These are phyloP conservation scores for Calliopsis andreniformis DNA, from an alignment of 1,140 invertebrate genomes.

Conservation along the genomic window DNA sequence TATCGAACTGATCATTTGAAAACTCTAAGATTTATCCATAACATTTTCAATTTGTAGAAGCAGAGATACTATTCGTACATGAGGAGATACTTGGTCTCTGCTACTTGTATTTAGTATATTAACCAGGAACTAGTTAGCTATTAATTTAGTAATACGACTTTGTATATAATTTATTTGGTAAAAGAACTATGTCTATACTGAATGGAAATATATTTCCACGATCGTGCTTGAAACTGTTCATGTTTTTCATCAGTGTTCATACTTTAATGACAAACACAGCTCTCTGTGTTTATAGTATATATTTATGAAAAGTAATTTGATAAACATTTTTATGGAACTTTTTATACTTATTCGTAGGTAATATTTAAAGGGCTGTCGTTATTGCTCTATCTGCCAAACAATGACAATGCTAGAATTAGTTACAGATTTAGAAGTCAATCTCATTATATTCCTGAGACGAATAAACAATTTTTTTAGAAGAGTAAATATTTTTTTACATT, in stretches of 20 bases:
- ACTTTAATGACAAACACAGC: constrained; percentile 28
- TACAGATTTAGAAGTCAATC: constrained; percentile 44
- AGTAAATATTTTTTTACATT: constrained; percentile 26
- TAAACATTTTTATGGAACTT: constrained; percentile 44
- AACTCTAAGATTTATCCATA: background rate
- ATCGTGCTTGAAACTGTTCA: constrained; percentile 44
- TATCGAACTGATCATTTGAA: too few relatives aligned
- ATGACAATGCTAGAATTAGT: constrained; percentile 51
- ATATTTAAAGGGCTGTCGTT: constrained; percentile 25
- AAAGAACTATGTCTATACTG: constrained; percentile 44
- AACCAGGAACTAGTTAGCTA: constrained; percentile 58
- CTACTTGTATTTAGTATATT: constrained; percentile 62
- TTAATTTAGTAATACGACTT: constrained; percentile 63
- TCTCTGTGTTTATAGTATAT: constrained; percentile 45
- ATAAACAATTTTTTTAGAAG: constrained; percentile 53
- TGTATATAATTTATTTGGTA: constrained; percentile 67
- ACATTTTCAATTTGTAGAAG: background rate
- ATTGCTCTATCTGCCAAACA: constrained; percentile 48
- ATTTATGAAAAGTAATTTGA: constrained; percentile 46
- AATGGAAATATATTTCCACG: constrained; percentile 41
- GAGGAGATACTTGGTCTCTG: constrained; percentile 47
- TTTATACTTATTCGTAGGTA: constrained; percentile 47
- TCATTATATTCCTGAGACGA: constrained; percentile 53
- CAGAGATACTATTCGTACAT: constrained; percentile 27
- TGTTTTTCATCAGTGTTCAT: constrained; percentile 38